Conservation (phyloP, 2,888 invertebrate species). For the Gari tellinella region DNA sequence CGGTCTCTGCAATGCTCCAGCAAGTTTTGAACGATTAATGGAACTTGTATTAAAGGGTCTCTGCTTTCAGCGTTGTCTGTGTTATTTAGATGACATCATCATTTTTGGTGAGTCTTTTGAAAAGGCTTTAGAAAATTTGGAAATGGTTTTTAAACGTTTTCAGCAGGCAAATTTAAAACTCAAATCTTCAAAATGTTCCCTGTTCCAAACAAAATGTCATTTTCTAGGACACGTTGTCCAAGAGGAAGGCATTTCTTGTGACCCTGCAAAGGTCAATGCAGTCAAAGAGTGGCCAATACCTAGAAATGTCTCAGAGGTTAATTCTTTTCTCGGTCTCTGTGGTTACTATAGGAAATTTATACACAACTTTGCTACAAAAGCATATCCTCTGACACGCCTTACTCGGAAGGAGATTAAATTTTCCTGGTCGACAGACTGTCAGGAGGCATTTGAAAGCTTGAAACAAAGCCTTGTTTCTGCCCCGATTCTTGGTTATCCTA, state of each 20-base stretch:
- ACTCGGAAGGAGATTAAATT: constrained; percentile 3
- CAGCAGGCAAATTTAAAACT: too few species aligned
- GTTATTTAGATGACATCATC: constrained; percentile 65
- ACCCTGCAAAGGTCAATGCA: constrained; percentile 18
- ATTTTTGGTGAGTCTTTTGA: constrained; percentile 48
- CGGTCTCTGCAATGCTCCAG: constrained; percentile 58
- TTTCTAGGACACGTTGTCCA: constrained; percentile 39
- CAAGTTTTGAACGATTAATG: constrained; percentile 65
- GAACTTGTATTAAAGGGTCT: constrained; percentile 44
- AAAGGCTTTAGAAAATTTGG: constrained; percentile 26
- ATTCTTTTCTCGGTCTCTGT: constrained; percentile 31
- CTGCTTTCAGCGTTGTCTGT: too few species aligned
- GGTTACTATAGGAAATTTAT: constrained; percentile 49
- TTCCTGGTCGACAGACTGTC: constrained; percentile 21
- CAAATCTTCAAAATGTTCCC: too few species aligned
- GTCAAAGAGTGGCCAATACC: constrained; percentile 32
- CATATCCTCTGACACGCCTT: constrained; percentile 21
- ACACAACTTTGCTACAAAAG: constrained; percentile 6
- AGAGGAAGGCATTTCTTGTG: constrained; percentile 27
- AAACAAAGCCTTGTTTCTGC: constrained; percentile 34
- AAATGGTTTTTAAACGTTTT: too few species aligned
- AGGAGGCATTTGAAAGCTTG: constrained; percentile 38
- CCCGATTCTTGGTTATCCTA: too few species aligned
- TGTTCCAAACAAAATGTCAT: constrained; percentile 24
- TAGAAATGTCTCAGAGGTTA: constrained; percentile 25